Evolutionary conservation across 2,113 vertebrate genomes (phyloP), one percentile per base, ranked within the genome.

Genomic region (rat (Rattus norvegicus)): DNA sequence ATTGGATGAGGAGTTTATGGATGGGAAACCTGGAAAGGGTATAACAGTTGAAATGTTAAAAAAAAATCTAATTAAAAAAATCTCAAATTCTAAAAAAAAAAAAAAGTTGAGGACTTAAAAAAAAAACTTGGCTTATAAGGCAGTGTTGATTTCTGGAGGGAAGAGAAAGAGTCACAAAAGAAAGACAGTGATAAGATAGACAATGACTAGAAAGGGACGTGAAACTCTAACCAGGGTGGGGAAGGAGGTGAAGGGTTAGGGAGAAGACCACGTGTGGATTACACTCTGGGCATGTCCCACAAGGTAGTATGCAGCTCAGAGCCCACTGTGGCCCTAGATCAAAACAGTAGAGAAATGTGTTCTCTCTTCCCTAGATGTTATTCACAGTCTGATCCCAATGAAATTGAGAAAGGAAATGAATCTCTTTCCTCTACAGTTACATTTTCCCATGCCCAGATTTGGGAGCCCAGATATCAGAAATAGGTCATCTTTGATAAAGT

Each of bases 401-500:
- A 89, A 75, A 39, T 47, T 26, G 61, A 69, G 63, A 89, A 63
- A 36, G 88, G 28, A 8, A 56, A 90, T 26, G 73, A 86, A 47
- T 16, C 54, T 90, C 30, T 83, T 39, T 67, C 59, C 54, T 88
- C 92, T 67, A 63, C 47, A 65, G 93, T 52, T 86, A 67, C 70
- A 75, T 65, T 67, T 61, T 54, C n/a, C 28, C 26, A 61, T 80
- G 19, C 10, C 24, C 54, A 93, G 96, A 95, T 90, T 61, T 14
- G 43, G 3, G 77, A 69, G 89, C 92, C 93, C 65, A 61, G 93
- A 92, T 11, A 83, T 49, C 72, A 70, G 73, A 96, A 87, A 56
- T n/a, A 88, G 94, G 95, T 85, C 92, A 43, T 83, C 83, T 89
- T 75, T 86, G 47, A 83, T 77, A 59, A 76, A 96, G 49, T 61